Conservation (phyloP, 2,888 invertebrate genomes). For the Formica aserva region DNA sequence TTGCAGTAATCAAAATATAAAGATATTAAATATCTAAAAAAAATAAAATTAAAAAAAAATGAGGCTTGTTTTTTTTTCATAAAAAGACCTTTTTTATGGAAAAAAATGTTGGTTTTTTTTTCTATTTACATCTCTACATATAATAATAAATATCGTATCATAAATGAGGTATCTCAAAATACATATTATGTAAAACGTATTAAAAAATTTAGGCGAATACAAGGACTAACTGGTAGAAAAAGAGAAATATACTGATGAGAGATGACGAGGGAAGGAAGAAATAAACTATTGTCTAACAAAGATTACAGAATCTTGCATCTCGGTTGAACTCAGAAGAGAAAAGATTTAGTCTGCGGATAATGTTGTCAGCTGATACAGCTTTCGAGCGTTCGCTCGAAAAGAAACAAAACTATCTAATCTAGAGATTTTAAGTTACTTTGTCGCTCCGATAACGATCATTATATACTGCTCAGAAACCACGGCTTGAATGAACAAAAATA, state of each 20-base stretch:
- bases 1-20: no score
- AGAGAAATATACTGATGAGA: not conserved
- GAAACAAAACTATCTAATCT: conserved; percentile 5
- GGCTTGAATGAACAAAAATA: conserved; percentile 21
- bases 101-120: no score
- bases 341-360: not conserved
- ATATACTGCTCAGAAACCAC: not conserved
- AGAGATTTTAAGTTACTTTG: not conserved
- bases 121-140: no score
- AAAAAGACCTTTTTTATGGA: no score
- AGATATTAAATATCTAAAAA: no score
- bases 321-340: not conserved
- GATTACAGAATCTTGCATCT: not conserved
- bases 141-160: not conserved
- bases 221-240: not conserved
- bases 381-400: not conserved
- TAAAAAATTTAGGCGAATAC: not conserved
- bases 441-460: conserved; percentile 16
- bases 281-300: not conserved
- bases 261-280: not conserved
- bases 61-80: no score
- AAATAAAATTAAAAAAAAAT: no score
- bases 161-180: not conserved
- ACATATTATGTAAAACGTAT: not conserved
- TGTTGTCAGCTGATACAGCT: not conserved